Percentiles rank a stretch among this genome's conserved stretches.
Conservation (phyloP, 2,888 invertebrate genomes). For the Ephialtes manifestator region DNA sequence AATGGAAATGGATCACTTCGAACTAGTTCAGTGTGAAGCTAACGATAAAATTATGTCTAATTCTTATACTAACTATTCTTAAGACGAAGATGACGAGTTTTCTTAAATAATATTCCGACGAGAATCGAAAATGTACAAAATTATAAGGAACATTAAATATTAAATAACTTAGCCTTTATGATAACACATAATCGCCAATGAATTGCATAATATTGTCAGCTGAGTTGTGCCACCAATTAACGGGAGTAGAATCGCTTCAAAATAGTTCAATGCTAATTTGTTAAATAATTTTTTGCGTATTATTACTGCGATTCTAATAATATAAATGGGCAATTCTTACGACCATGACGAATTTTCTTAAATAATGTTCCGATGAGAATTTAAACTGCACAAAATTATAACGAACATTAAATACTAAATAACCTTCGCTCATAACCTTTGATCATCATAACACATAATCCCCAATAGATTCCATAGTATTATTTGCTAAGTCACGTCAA, state of each 20-base stretch:
- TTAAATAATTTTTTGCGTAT: too few relatives aligned
- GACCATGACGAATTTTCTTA: constrained; percentile 4
- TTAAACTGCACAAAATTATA: constrained; percentile 1
- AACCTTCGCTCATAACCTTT: background rate
- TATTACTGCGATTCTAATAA: too few relatives aligned
- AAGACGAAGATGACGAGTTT: background rate
- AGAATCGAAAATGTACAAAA: constrained; percentile 13
- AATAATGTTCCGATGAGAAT: background rate
- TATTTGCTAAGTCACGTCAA: background rate
- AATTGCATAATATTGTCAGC: background rate
- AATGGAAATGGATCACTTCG: too few relatives aligned
- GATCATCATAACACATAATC: background rate
- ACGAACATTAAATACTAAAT: constrained; percentile 13
- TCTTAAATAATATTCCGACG: background rate
- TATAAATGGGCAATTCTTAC: background rate
- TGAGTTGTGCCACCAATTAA: too few relatives aligned
- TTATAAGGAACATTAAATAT: background rate
- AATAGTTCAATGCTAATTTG: too few relatives aligned
- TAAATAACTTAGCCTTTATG: background rate
- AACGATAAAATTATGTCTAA: background rate
- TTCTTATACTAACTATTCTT: too few relatives aligned
- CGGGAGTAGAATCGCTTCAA: too few relatives aligned
- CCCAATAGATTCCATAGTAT: background rate
- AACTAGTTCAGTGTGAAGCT: too few relatives aligned
- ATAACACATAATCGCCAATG: background rate